A percentile compares a stretch with the other conserved stretches of the same genome.
These are phyloP conservation scores for Odontocerum albicorne DNA, from an alignment of 2,888 invertebrate species.

Conservation along the genomic window DNA sequence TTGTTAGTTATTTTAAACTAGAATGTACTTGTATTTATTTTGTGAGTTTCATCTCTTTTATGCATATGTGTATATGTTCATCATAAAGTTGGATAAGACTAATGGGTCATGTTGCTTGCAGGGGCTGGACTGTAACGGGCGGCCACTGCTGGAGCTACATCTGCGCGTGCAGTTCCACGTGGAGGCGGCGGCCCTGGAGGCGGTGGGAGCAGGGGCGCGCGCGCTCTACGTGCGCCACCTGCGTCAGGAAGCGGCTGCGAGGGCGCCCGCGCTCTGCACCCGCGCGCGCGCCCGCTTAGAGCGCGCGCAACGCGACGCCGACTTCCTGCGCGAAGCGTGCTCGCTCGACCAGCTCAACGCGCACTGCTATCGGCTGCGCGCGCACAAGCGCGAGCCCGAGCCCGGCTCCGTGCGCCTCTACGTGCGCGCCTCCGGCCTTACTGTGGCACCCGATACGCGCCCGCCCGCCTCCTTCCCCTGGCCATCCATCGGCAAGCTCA, in stretches of 20 bases:
- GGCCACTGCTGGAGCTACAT: conserved; percentile 85
- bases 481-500: conserved; percentile 93
- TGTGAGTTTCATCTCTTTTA: no score
- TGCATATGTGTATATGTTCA: no score
- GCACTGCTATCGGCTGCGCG: conserved; percentile 80
- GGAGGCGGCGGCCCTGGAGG: conserved; percentile 85
- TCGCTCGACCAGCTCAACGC: conserved; percentile 85
- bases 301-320: conserved; percentile 62
- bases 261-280: conserved; percentile 73
- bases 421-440: conserved; percentile 89
- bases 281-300: conserved; percentile 69
- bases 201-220: conserved; percentile 83
- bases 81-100: no score
- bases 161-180: conserved; percentile 93
- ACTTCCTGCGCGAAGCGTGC: conserved; percentile 89
- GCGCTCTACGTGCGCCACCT: conserved; percentile 95
- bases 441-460: conserved; percentile 75
- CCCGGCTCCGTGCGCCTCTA: conserved; percentile 85
- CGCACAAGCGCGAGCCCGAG: conserved; percentile 73
- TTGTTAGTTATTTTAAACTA: no score
- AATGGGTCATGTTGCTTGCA: conserved; percentile 45
- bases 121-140: conserved; percentile 89
- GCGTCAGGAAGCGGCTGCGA: conserved; percentile 66
- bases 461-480: conserved; percentile 83
- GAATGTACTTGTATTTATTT: no score